Evolutionary conservation across 2,113 vertebrate genomes (phyloP), one percentile per base, ranked within the genome.

Genomic region (Passer domesticus): DNA sequence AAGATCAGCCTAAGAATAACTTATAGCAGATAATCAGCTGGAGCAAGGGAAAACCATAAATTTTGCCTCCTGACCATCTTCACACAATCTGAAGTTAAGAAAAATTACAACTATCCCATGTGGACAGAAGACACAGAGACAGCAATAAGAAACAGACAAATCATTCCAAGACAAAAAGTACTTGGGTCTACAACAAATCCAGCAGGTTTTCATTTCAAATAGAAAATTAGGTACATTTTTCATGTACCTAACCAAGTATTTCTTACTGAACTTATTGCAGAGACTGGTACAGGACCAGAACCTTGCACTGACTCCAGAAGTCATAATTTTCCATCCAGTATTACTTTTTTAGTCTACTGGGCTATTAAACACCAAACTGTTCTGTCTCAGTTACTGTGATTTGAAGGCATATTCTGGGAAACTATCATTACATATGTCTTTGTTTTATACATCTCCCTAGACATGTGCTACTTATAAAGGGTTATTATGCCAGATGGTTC

Each of bases 1-100:
- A 87, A 64, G 33, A 76, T 83, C 60, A 70, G 37, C 59, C 58
- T 70, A 94, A 95, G 94, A 87, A 82, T 47, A 88, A 90, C 41
- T 85, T 76, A 23, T 0, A 70, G 33, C 84, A 77, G 50, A 87
- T 39, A 49, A 85, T 70, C 43, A 70, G 63, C 39, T 66, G 22
- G 67, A 92, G 30, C 2, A 6, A 83, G 24, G 33, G 56, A 67
- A 94, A 80, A 46, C 44, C 15, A 75, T 23, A 73, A 69, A 50
- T 73, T 76, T 69, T 91, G 41, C 53, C 67, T 89, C 62, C 25
- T 22, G 25, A 77, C 55, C 66, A 64, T 79, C 37, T 55, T 79
- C 74, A 68, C 9, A 56, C 67, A 58, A 73, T n/a, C 28, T 76
- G 20, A 94, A 93, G n/a, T 52, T 72, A 73, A 83, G 58, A 90